Percentiles rank a stretch among this genome's conserved stretches.
Conservation (phyloP, 1,140 invertebrate genomes). For the Psix sp. region DNA sequence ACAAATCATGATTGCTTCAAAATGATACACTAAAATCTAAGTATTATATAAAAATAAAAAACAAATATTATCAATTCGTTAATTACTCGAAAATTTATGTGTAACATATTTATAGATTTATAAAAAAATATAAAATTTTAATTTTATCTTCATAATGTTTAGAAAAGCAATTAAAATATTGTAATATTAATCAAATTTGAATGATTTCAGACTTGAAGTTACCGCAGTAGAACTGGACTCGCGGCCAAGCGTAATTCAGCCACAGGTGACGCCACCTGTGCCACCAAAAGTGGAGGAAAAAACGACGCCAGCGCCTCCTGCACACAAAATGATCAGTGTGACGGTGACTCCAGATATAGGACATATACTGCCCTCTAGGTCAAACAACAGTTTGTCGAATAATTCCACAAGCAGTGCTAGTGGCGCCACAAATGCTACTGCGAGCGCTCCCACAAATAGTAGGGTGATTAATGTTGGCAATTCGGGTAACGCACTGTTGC, state of each 20-base stretch:
- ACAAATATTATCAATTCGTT: no score
- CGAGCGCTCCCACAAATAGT: slow-evolving; percentile 55
- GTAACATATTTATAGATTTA: no score
- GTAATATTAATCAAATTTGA: not conserved
- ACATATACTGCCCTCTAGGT: slow-evolving; percentile 73
- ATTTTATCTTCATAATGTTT: no score
- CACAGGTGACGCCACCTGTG: slow-evolving; percentile 61
- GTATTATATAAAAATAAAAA: no score
- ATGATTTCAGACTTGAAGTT: slow-evolving; percentile 74
- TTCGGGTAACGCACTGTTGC: slow-evolving; percentile 76
- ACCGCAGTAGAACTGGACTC: slow-evolving; percentile 79
- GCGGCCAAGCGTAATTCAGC: slow-evolving; percentile 67
- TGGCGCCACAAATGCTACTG: slow-evolving; percentile 4
- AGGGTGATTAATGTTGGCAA: slow-evolving; percentile 76
- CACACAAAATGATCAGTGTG: slow-evolving; percentile 75
- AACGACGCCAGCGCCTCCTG: slow-evolving; percentile 37
- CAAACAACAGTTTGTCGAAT: slow-evolving; percentile 11
- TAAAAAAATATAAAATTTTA: no score
- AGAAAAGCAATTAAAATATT: not conserved
- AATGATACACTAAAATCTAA: no score
- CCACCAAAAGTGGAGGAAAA: slow-evolving; percentile 61
- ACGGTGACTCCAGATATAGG: slow-evolving; percentile 78
- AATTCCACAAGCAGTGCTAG: slow-evolving; percentile 20
- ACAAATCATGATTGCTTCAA: no score
- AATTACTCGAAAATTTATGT: no score